A percentile compares a stretch with the other conserved stretches of the same genome.
Evolutionary conservation across 2,113 vertebrate species (phyloP).

Genomic region (Fulmarus glacialis): DNA sequence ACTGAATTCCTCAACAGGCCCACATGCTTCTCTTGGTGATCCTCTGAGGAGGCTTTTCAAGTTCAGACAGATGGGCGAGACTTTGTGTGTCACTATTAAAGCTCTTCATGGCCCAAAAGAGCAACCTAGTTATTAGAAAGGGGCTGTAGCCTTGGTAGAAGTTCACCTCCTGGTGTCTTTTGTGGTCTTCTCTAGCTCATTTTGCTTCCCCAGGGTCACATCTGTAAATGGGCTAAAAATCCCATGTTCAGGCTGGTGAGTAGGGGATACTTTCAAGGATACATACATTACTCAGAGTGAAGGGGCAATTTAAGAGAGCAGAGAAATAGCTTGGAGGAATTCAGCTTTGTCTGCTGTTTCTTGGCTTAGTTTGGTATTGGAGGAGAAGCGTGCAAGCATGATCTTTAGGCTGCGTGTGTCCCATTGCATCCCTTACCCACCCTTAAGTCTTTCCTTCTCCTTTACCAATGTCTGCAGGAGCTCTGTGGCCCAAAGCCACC

Average conservation of each 20-base stretch:
- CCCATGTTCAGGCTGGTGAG: fast-evolving
- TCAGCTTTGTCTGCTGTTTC: background rate
- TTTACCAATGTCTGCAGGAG: background rate
- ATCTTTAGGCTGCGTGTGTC: background rate
- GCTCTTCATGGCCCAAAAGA: background rate
- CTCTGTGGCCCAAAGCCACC: background rate
- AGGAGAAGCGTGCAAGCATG: fast-evolving
- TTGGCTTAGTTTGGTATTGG: background rate
- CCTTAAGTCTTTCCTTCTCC: background rate
- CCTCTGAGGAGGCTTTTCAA: background rate
- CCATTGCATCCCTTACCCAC: background rate
- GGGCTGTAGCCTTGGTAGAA: background rate
- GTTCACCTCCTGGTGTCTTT: background rate
- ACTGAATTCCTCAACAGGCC: background rate
- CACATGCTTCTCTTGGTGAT: fast-evolving
- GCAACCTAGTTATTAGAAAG: background rate
- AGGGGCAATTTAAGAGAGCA: background rate
- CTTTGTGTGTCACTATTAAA: background rate
- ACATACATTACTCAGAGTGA: fast-evolving
- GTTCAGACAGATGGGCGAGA: background rate
- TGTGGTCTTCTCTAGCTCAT: background rate
- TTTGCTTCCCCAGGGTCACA: background rate
- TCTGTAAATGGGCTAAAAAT: background rate
- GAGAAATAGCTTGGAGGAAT: background rate
- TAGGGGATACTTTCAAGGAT: background rate